phyloP scores from a whole-genome alignment of 1,140 invertebrate species.

The Adoxophyes honmai region DNA sequence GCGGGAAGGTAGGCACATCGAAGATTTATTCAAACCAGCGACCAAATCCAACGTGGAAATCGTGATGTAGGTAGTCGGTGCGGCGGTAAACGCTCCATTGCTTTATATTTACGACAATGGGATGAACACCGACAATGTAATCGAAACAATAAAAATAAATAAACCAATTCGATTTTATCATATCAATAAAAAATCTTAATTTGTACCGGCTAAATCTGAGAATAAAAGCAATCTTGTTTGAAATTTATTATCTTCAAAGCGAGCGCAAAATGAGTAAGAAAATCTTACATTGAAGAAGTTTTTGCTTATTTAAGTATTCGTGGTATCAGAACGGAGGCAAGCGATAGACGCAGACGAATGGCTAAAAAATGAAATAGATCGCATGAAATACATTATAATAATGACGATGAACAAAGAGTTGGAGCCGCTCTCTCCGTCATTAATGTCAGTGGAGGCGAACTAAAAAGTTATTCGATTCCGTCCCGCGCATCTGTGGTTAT shows the following conservation, averaged over 20 bases:
- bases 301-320: conserved; percentile 36
- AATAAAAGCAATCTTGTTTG: conserved; percentile 8
- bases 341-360: conserved; percentile 25
- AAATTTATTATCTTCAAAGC: conserved; percentile 12
- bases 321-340: conserved; percentile 22
- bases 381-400: conserved; percentile 32
- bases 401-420: conserved; percentile 27
- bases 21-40: conserved; percentile 8
- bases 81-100: neutral
- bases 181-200: conserved; percentile 13
- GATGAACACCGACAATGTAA: conserved; percentile 5
- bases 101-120: conserved; percentile 12
- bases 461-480: conserved; percentile 14
- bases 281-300: conserved; percentile 22
- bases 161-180: conserved; percentile 8
- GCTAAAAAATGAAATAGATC: conserved; percentile 36
- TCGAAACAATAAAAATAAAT: conserved; percentile 14
- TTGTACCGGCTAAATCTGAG: neutral
- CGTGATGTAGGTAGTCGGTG: neutral
- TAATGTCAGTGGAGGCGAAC: conserved; percentile 18
- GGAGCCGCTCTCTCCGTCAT: conserved; percentile 18
- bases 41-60: conserved; percentile 5
- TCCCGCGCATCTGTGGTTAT: conserved; percentile 7
- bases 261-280: conserved; percentile 1
- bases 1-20: conserved; percentile 8